These are phyloP conservation scores for Glossosoma conforme DNA, from an alignment of 1,140 invertebrate genomes.

Conservation along the genomic window DNA sequence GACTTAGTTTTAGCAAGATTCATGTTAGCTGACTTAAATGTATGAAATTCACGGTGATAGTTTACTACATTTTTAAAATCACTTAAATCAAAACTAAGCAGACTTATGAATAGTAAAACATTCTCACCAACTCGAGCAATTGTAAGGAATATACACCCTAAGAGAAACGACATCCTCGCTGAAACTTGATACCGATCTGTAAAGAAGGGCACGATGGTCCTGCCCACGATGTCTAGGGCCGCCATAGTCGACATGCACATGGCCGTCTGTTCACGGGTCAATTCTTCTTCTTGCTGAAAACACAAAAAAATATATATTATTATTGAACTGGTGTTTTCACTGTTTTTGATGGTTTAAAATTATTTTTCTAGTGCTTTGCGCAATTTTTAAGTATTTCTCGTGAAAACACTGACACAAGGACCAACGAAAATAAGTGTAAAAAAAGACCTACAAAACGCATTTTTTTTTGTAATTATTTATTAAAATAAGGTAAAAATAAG, in stretches of 20 bases:
- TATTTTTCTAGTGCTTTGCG: no score
- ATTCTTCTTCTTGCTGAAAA: constrained; percentile 46
- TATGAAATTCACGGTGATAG: no score
- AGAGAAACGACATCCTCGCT: constrained; percentile 41
- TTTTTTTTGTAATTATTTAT: no score
- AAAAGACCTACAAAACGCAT: no score
- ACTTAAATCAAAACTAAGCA: no score
- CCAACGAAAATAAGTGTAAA: no score
- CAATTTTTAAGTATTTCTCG: no score
- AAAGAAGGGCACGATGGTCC: constrained; percentile 57
- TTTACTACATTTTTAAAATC: no score
- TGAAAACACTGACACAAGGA: no score
- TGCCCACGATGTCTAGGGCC: constrained; percentile 59
- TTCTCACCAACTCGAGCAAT: constrained; percentile 43
- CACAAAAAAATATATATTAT: not conserved
- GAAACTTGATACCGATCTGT: constrained; percentile 58
- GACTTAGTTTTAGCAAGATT: no score
- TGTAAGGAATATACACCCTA: constrained; percentile 43
- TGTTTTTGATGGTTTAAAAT: not conserved
- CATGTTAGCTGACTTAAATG: no score
- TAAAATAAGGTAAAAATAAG: constrained; percentile 1
- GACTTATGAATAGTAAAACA: no score
- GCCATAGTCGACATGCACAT: constrained; percentile 63
- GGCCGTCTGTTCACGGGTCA: constrained; percentile 55
- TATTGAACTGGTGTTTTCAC: not conserved